These are phyloP conservation scores for Melanchra persicariae DNA, from an alignment of 2,888 invertebrate species.

Conservation along the genomic window DNA sequence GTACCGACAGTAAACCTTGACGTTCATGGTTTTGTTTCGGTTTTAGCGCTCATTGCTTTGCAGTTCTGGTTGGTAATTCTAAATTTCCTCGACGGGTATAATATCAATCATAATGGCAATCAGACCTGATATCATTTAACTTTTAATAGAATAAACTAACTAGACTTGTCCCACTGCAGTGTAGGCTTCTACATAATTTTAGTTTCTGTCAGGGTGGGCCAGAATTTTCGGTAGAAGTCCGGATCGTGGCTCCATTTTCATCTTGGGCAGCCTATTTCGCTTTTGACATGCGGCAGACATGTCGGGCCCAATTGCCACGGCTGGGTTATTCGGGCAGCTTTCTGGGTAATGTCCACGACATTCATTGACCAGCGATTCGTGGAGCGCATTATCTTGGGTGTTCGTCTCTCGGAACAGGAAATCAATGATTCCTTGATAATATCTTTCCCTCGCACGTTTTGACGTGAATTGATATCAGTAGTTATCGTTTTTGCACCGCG, in stretches of 20 bases:
- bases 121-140: neutral
- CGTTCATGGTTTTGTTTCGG: slow-evolving; percentile 25
- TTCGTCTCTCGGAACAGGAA: neutral
- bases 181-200: no score
- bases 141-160: neutral
- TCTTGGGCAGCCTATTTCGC: no score
- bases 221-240: neutral
- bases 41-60: slow-evolving; percentile 16
- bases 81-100: no score
- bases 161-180: neutral
- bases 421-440: neutral
- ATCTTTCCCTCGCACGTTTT: neutral
- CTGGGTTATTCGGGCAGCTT: no score
- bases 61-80: neutral
- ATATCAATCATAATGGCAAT: neutral
- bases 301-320: no score
- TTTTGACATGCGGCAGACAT: no score
- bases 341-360: neutral
- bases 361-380: no score
- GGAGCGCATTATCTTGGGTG: neutral
- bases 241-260: neutral
- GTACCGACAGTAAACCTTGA: slow-evolving; percentile 28
- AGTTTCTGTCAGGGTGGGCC: neutral
- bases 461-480: slow-evolving; percentile 5
- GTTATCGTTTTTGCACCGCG: slow-evolving; percentile 12